Evolutionary conservation across 2,113 vertebrate species (phyloP), one percentile per base, ranked within the genome.

Genomic region (Daphoenositta chrysoptera): DNA sequence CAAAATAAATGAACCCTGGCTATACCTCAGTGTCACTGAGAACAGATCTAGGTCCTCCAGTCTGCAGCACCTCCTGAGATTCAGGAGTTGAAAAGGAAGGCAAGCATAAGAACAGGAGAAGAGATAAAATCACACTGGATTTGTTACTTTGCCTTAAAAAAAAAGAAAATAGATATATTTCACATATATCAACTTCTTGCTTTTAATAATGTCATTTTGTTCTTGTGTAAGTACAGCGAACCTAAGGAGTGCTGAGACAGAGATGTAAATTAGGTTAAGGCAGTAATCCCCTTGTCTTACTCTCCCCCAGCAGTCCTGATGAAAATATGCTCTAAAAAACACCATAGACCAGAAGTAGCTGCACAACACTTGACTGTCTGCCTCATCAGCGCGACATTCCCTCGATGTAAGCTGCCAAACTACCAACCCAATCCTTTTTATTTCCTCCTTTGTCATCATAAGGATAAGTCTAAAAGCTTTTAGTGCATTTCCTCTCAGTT

Each of bases 381-480:
- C 69, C 75, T 93, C 60, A 86, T 23, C 57, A 57, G 26, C 7
- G 44, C 35, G 13, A 78, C 63, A 58, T 69, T 63, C 86, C 69
- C 87, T 40, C 22, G 11, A 70, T n/a, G 77, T 51, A 58, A 96
- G 86, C 96, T 96, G 95, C 91, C 94, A 97, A 97, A 95, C 83
- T 97, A 95, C 90, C 71, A 96, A 92, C 94, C 57, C 96, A 94
- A 90, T 93, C 86, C 93, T 92, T 96, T 97, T 96, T 85, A 94
- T 94, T 85, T 90, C 60, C 69, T 69, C 76, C 90, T 94, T 97
- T 97, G 94, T 94, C 95, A 97, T 86, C 91, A 10, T 22, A 57
- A 94, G 86, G 96, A 45, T 92, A 95, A 94, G 80, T 89, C 94
- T 94, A 96, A 97, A 92, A 92, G 95, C 96, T 97, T 96, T 94